Evolutionary conservation across 2,113 vertebrate genomes (phyloP), one percentile per base, ranked within the genome.

Genomic region (Saccopteryx bilineata): DNA sequence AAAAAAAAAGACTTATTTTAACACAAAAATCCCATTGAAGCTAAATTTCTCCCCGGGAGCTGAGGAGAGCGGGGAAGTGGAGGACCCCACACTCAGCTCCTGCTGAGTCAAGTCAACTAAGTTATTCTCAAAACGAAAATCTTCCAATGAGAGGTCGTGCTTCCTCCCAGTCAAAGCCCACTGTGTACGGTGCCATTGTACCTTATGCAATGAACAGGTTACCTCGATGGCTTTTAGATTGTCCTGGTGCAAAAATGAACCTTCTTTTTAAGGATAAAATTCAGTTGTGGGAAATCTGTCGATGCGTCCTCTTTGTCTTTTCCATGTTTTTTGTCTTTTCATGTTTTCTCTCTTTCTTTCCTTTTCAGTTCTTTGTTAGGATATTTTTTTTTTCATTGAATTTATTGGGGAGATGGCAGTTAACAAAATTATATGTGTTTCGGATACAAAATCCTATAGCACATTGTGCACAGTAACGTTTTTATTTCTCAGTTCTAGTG

Each of bases 81-180:
- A 39, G 83, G 95, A 97, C 65, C 71, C 54, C 75, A 75, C 74
- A 7, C 28, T 54, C 54, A 72, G 74, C 74, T 5, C 28, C 61
- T 14, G 69, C n/a, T 5, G 95, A 97, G 96, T 91, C 87, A 78
- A 89, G 87, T 26, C 81, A 95, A 93, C 68, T 74, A 91, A 96
- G 93, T 91, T 96, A 82, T 91, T 54, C 93, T n/a, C 71, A 85
- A 87, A 95, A 81, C 95, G 65, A 72, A 19, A 11, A 75, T 89
- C 61, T 92, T 92, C 91, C 79, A 85, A 2, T 78, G 75, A 94
- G 87, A 94, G 72, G 63, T 39, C 82, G 6, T 12, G 50, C 72
- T 91, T 61, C 71, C 56, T 80, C 82, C 17, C 72, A 95, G 91
- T 2, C 21, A 79, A 83, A 15, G 1, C n/a, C 52, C 15, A 10